Base-by-base conservation (phyloP, 2,797 vertebrate genomes). In the Eulemur mongoz region DNA sequence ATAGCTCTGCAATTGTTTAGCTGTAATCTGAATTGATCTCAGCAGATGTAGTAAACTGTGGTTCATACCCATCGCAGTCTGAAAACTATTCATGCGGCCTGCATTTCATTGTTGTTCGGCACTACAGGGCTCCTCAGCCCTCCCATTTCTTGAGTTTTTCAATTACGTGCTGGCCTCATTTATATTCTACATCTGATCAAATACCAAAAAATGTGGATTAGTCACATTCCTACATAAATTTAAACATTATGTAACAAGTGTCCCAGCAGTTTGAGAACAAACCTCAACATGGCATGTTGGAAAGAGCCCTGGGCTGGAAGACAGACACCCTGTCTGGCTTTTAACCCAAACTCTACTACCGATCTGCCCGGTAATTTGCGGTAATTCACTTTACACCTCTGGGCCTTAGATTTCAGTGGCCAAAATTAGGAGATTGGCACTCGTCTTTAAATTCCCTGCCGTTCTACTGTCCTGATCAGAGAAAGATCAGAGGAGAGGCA, bases 171-270 rank as follows among this genome's bases (percentile, higher is more conserved):
- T 96, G 95, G 94, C 63, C 78, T 97, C 81, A 93, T 97, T 96
- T 97, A 93, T 94, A 96, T 95, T 97, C 93, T 67, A 90, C 89
- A 96, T 97, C 89, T 97, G 94, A 97, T 96, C 95, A 93, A 96
- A 97, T 86, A 97, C 50, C 88, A 59, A 93, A 97, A 97, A 97
- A 96, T 92, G 96, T 87, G 92, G 89, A 93, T 98, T 96, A 96
- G 93, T 97, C 92, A 97, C 96, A 97, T 97, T 97, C 97, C 94
- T 96, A 97, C 87, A 95, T 98, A 98, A 97, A 97, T 97, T 92
- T 96, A 88, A 97, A 96, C 95, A 95, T 98, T 96, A 96, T 96
- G 92, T 96, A 97, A 98, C 73, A 73, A 97, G 91, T 40, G 48
- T 94, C 89, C 94, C 91, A 79, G 92, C 43, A 82, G 86, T 90